These are phyloP conservation scores for Corticium candelabrum DNA, from an alignment of 37 sponge, comb jelly and placozoan species.

Conservation along the genomic window DNA sequence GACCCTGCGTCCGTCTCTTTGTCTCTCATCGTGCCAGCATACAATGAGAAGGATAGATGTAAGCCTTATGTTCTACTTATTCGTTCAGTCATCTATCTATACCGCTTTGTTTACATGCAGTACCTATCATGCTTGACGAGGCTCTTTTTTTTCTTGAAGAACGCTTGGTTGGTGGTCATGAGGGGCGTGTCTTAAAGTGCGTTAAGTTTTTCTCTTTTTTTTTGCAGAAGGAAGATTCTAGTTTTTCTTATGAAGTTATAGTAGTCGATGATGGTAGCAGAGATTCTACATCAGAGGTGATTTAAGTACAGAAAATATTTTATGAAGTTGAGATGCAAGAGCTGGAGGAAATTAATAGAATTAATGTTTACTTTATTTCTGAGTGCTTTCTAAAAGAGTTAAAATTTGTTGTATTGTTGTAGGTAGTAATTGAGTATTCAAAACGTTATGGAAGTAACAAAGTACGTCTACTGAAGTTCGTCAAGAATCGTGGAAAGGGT, in stretches of 20 bases:
- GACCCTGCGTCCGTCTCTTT: slow-evolving; percentile 58
- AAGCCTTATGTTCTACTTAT: slow-evolving; percentile 12
- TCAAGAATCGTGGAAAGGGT: slow-evolving; percentile 88
- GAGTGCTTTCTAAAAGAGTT: no score
- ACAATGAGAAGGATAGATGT: slow-evolving; percentile 86
- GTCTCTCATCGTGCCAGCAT: slow-evolving; percentile 81
- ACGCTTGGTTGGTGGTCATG: slow-evolving; percentile 24
- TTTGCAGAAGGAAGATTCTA: slow-evolving; percentile 26
- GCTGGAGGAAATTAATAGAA: no score
- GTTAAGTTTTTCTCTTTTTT: slow-evolving; percentile 15
- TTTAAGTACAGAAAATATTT: no score
- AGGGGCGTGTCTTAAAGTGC: neutral
- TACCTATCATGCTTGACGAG: slow-evolving; percentile 81
- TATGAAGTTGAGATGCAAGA: no score
- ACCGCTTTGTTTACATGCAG: slow-evolving; percentile 11
- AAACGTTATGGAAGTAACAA: slow-evolving; percentile 59
- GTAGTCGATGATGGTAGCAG: slow-evolving; percentile 96
- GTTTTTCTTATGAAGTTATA: slow-evolving; percentile 77
- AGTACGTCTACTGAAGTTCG: slow-evolving; percentile 75
- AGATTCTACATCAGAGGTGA: slow-evolving; percentile 71
- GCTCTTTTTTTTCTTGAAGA: slow-evolving; percentile 56
- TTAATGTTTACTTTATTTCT: no score
- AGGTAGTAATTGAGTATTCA: slow-evolving; percentile 77
- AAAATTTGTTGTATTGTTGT: no score
- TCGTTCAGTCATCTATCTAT: neutral